A percentile compares a stretch with the other conserved stretches of the same genome.
Conservation (phyloP, 2,888 invertebrate species). For the Carpatolechia fugitivella region DNA sequence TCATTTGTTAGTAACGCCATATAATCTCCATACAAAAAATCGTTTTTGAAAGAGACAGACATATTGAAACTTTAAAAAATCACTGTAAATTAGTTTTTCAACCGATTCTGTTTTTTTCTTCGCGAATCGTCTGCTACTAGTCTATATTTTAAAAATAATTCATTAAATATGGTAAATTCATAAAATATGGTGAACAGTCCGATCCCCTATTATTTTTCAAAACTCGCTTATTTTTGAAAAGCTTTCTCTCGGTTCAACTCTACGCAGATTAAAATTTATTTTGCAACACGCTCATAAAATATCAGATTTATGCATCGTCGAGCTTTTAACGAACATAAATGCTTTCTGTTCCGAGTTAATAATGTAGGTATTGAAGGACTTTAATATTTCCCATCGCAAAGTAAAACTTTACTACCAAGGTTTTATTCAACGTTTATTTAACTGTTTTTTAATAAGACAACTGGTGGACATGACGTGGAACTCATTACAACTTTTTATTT, state of each 20-base stretch:
- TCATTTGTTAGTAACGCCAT: too few relatives aligned
- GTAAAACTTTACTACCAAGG: constrained; percentile 34
- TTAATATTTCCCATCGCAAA: constrained; percentile 44
- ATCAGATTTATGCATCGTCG: constrained; percentile 56
- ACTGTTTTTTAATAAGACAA: constrained; percentile 25
- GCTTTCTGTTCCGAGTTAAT: constrained; percentile 55
- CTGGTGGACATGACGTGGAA: neutral
- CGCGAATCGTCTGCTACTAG: too few relatives aligned
- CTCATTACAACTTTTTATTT: constrained; percentile 10
- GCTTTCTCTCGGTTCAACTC: constrained; percentile 31
- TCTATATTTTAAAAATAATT: too few relatives aligned
- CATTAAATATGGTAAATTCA: too few relatives aligned
- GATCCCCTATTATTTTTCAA: too few relatives aligned
- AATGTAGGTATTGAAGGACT: constrained; percentile 66
- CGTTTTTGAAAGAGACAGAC: too few relatives aligned
- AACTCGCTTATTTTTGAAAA: too few relatives aligned
- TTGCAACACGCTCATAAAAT: constrained; percentile 58
- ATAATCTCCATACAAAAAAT: too few relatives aligned
- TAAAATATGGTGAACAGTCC: too few relatives aligned
- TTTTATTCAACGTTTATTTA: constrained; percentile 27
- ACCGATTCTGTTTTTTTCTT: too few relatives aligned
- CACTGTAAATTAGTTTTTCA: too few relatives aligned
- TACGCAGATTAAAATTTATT: constrained; percentile 52
- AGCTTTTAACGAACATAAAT: constrained; percentile 54
- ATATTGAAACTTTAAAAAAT: too few relatives aligned